These are phyloP conservation scores for Exocentrus adspersus DNA, from an alignment of 2,888 invertebrate species.

Conservation along the genomic window DNA sequence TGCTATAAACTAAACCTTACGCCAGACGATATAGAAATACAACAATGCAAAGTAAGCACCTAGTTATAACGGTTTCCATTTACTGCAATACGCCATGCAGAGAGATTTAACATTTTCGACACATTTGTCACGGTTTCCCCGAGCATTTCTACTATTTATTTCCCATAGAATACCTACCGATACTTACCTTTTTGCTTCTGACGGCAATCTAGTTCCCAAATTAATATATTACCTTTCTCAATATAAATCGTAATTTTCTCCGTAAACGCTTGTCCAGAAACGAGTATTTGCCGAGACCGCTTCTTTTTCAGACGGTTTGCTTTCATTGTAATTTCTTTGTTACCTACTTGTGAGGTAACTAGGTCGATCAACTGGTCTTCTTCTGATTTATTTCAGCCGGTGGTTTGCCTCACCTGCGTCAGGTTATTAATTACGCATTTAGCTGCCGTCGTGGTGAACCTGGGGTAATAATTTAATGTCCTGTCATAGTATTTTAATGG, in stretches of 20 bases:
- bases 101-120: background rate
- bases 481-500: no score
- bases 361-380: conserved; percentile 37
- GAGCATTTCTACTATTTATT: background rate
- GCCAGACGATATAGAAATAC: background rate
- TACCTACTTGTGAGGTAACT: conserved; percentile 39
- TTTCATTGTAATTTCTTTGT: conserved; percentile 39
- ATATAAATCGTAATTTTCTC: conserved; percentile 23
- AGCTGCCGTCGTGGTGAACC: background rate
- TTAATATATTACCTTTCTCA: conserved; percentile 4
- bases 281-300: conserved; percentile 23
- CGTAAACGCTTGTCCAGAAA: conserved; percentile 10
- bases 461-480: background rate
- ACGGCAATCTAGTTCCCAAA: conserved; percentile 2
- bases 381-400: conserved; percentile 5
- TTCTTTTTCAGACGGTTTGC: conserved; percentile 30
- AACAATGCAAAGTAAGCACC: background rate
- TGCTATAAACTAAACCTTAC: background rate
- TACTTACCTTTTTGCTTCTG: background rate
- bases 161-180: background rate
- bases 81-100: background rate
- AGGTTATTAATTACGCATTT: background rate
- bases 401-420: conserved; percentile 7
- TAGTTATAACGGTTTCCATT: background rate
- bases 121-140: conserved; percentile 6